Evolutionary conservation across 2,888 invertebrate genomes (phyloP).

Genomic region (Drosophila sordidapex): DNA sequence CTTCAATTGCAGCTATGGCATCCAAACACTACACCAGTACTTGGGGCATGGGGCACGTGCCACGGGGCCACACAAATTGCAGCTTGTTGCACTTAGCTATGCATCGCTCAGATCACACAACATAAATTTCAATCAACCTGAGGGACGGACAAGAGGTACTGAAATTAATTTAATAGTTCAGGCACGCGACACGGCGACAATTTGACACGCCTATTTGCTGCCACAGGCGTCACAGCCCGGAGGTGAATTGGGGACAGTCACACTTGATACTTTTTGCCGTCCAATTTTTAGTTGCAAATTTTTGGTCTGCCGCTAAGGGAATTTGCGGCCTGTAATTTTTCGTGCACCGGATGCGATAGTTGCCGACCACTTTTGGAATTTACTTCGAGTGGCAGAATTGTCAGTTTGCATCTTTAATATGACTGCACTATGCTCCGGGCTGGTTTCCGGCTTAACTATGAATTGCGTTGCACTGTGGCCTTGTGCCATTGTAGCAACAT

Average conservation of each 20-base stretch:
- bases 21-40: slow-evolving; percentile 5
- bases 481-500: slow-evolving; percentile 34
- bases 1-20: slow-evolving; percentile 17
- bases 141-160: slow-evolving; percentile 23
- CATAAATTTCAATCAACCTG: slow-evolving; percentile 57
- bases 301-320: slow-evolving; percentile 4
- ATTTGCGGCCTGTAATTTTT: slow-evolving; percentile 23
- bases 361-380: slow-evolving; percentile 52
- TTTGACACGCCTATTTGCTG: slow-evolving; percentile 41
- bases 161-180: slow-evolving; percentile 39
- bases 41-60: slow-evolving; percentile 1
- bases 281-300: slow-evolving; percentile 21
- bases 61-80: slow-evolving; percentile 42
- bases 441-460: slow-evolving; percentile 33
- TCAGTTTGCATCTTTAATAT: slow-evolving; percentile 18
- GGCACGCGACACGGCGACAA: slow-evolving; percentile 43
- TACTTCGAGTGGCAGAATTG: slow-evolving; percentile 45
- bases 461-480: slow-evolving; percentile 20
- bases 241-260: slow-evolving; percentile 1
- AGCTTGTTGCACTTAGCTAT: slow-evolving; percentile 61
- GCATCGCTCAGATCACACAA: slow-evolving; percentile 66
- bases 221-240: background rate
- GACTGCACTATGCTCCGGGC: slow-evolving; percentile 19
- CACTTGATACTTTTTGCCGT: slow-evolving; percentile 10
- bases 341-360: slow-evolving; percentile 60